These are phyloP conservation scores for Creontiades dilutus DNA, from an alignment of 2,888 invertebrate genomes.

Conservation along the genomic window DNA sequence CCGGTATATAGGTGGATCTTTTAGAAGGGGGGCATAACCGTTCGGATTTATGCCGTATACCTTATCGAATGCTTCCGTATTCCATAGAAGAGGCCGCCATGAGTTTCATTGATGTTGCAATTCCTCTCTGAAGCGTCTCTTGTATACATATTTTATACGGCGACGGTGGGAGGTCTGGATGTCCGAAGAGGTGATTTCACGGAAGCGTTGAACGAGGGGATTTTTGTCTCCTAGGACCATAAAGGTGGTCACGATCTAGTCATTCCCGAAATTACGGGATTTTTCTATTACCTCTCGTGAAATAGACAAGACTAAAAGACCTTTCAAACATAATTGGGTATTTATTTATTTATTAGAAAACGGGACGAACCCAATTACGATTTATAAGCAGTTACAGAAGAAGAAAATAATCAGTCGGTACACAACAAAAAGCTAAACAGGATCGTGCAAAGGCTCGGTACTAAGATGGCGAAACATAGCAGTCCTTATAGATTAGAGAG, in stretches of 20 bases:
- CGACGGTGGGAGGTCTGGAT: not conserved
- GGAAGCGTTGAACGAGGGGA: not conserved
- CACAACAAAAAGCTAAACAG: no score
- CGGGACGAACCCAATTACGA: no score
- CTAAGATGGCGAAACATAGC: no score
- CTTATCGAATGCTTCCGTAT: not conserved
- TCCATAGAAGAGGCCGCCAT: not conserved
- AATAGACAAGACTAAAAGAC: not conserved
- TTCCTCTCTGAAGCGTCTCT: not conserved
- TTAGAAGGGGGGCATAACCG: not conserved
- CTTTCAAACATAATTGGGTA: no score
- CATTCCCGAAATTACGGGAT: not conserved
- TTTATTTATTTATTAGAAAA: no score
- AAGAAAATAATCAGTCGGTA: no score
- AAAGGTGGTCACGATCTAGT: no score
- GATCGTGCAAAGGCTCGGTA: no score
- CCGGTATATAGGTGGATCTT: not conserved
- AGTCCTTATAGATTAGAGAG: no score
- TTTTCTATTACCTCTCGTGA: not conserved
- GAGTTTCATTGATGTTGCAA: constrained; percentile 14
- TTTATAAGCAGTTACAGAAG: no score
- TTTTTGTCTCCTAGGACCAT: no score
- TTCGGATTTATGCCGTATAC: not conserved
- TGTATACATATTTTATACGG: not conserved
- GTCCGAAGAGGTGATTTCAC: not conserved